Base-by-base conservation (phyloP, 1,140 invertebrate species). In the Halictus rubicundus region DNA sequence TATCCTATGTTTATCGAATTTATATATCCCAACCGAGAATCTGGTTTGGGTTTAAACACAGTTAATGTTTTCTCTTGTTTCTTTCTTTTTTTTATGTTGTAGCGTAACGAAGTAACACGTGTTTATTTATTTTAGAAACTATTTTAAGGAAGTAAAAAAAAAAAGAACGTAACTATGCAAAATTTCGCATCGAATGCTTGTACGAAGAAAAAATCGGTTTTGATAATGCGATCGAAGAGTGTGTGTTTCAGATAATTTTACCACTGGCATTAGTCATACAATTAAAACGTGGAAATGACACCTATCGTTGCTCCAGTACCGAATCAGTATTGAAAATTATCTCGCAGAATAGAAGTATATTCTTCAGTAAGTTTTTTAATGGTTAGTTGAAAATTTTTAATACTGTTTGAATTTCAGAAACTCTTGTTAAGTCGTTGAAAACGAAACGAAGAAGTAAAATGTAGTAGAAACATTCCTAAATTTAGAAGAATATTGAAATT, bases 271-370 rank as follows among this genome's bases (percentile, higher is more conserved):
- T 32, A 72, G 68, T 72, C 72, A 21, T 46, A 46, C 63, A 78
- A 64, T 72, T 78, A 78, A 78, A 78, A 78, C 76, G 76, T 72
- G 76, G 69, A 78, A 78, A 78, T 78, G 76, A 64, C 76, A 78
- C 76, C 76, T 78, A 78, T 78, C 19, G 76, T 78, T 78, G 76
- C 68, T 64, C 32, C 68, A 21, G 32, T 72, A 63, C 69, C 69
- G 23, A 71, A 72, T 78, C 76, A 72, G 76, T 78, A 78, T 78
- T 78, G 49, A 68, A 76, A 68, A 76, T 76, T 64, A 64, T 73
- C 32, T 32, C 3, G 2, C n/a, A 19, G 39, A 39, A 32, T 25
- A 70, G n/a, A 76, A 59, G 25, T 66, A 69, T 37, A 68, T 8
- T 32, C 39, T 69, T 8, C 32, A 16, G 57, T 77, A 49, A 70